These are phyloP conservation scores for Boloria euphrosyne DNA, from an alignment of 2,888 invertebrate species.

Conservation along the genomic window DNA sequence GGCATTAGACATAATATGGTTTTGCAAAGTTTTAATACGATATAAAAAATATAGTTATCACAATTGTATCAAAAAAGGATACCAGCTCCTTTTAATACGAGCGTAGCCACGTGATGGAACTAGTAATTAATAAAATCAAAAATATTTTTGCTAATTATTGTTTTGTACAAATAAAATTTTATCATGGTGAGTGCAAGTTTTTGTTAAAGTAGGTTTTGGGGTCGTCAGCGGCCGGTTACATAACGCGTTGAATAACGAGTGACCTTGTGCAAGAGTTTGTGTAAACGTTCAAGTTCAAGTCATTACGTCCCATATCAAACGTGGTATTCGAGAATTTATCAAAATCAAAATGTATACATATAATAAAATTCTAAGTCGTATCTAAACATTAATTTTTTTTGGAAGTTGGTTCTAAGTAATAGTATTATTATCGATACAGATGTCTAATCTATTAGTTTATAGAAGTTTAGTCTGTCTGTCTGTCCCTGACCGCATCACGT, in stretches of 20 bases:
- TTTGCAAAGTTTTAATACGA: too few relatives aligned
- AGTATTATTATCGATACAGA: too few relatives aligned
- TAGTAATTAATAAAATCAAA: slow-evolving; percentile 1
- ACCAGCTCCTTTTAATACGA: neutral
- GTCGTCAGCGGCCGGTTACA: slow-evolving; percentile 48
- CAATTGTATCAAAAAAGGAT: neutral
- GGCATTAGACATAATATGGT: too few relatives aligned
- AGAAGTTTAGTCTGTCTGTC: too few relatives aligned
- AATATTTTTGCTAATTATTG: slow-evolving; percentile 6
- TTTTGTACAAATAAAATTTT: neutral
- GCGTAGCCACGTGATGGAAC: neutral
- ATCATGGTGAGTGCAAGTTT: slow-evolving; percentile 24
- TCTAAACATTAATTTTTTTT: too few relatives aligned
- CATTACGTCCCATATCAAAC: slow-evolving; percentile 25
- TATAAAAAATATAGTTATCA: too few relatives aligned
- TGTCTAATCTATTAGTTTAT: too few relatives aligned
- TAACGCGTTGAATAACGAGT: slow-evolving; percentile 55
- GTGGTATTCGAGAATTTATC: neutral
- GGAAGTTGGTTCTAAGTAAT: too few relatives aligned
- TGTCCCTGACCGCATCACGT: too few relatives aligned
- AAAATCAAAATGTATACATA: too few relatives aligned
- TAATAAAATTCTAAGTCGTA: too few relatives aligned
- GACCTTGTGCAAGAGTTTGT: slow-evolving; percentile 61
- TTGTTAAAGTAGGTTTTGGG: slow-evolving; percentile 48
- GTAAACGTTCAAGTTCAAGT: slow-evolving; percentile 60